A percentile compares a stretch with the other conserved stretches of the same genome.
Conservation (phyloP, 2,797 vertebrate genomes). For the Enteromius mattozi region DNA sequence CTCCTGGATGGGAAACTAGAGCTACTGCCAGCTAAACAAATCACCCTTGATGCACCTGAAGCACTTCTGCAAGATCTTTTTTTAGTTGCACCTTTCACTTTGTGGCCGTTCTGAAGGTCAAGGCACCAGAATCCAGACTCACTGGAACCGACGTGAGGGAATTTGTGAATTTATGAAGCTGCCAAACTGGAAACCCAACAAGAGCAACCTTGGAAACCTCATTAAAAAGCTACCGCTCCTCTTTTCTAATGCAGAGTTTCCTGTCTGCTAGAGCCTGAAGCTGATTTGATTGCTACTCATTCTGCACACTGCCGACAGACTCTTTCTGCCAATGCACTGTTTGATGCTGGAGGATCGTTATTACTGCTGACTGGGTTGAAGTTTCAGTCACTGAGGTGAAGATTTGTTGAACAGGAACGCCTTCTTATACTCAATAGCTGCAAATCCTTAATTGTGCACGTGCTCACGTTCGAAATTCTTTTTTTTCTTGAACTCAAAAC, state of each 20-base stretch:
- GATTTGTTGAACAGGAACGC: background rate
- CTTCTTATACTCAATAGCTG: background rate
- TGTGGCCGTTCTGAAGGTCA: slow-evolving; percentile 21
- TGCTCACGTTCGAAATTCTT: background rate
- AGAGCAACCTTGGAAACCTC: slow-evolving; percentile 20
- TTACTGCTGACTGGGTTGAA: background rate
- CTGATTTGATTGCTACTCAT: background rate
- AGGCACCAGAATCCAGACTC: slow-evolving; percentile 3
- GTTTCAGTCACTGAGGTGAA: background rate
- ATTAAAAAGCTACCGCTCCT: slow-evolving; percentile 12
- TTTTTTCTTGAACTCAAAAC: background rate
- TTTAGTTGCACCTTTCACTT: background rate
- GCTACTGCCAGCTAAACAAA: background rate
- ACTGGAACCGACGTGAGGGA: slow-evolving; percentile 8
- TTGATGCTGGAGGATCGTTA: background rate
- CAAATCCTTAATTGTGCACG: background rate
- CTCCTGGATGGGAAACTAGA: background rate
- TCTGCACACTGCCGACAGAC: background rate
- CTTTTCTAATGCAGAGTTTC: background rate
- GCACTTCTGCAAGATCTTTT: background rate
- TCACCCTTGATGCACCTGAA: background rate
- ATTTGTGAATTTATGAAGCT: slow-evolving; percentile 9
- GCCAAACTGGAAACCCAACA: slow-evolving; percentile 5
- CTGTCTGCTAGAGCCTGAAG: slow-evolving; percentile 13
- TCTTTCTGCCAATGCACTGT: background rate